phyloP scores from a whole-genome alignment of 2,888 invertebrate genomes.

The Yponomeuta malinellus region DNA sequence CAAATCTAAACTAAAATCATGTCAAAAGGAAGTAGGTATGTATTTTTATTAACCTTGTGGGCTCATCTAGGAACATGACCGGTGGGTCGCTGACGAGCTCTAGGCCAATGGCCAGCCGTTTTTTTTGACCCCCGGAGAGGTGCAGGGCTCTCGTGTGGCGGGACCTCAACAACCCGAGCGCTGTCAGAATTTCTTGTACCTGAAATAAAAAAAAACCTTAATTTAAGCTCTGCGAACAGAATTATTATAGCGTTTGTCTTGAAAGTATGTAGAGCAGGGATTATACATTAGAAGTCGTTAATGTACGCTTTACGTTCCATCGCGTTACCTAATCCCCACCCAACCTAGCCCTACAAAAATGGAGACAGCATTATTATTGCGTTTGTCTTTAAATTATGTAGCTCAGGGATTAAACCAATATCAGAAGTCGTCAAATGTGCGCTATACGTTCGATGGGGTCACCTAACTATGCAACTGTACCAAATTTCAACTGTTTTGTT shows the following conservation, averaged over 20 bases:
- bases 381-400: too few species aligned
- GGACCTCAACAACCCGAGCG: slow-evolving; percentile 82
- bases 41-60: slow-evolving; percentile 82
- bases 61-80: slow-evolving; percentile 95
- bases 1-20: not conserved
- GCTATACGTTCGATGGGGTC: too few species aligned
- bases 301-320: too few species aligned
- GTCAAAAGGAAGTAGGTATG: not conserved
- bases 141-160: slow-evolving; percentile 80
- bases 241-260: slow-evolving; percentile 3
- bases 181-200: slow-evolving; percentile 87
- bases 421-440: too few species aligned
- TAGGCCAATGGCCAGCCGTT: slow-evolving; percentile 91
- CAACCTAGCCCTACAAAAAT: too few species aligned
- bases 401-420: too few species aligned
- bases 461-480: too few species aligned
- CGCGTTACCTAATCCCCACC: too few species aligned
- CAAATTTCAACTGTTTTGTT: too few species aligned
- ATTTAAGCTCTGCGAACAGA: slow-evolving; percentile 14
- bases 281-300: too few species aligned
- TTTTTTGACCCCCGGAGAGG: slow-evolving; percentile 93
- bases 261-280: not conserved
- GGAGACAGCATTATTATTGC: too few species aligned
- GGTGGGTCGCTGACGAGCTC: slow-evolving; percentile 95
- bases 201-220: slow-evolving; percentile 47